Evolutionary conservation across 2,113 vertebrate species (phyloP).

Genomic region (Sceloporus tristichus): DNA sequence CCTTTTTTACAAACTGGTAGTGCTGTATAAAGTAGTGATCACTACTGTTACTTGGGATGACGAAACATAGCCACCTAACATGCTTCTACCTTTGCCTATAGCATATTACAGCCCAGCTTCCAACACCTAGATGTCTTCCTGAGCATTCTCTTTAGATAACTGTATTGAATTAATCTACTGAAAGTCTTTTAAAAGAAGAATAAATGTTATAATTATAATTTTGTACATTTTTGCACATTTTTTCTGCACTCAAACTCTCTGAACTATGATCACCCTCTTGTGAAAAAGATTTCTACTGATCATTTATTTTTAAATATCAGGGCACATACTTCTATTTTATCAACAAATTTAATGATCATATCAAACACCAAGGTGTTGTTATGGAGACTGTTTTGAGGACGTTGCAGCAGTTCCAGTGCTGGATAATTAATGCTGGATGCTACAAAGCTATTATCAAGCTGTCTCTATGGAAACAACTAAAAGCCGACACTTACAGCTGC

Average conservation of each 20-base stretch:
- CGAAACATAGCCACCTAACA: not conserved
- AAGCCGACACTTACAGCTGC: constrained; percentile 66
- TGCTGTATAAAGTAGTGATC: not conserved
- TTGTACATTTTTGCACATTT: not conserved
- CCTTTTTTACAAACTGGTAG: not conserved
- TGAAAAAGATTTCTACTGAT: constrained; percentile 2
- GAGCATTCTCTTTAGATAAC: constrained; percentile 8
- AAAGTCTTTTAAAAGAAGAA: not conserved
- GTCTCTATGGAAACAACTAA: constrained; percentile 71
- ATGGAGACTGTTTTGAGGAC: constrained; percentile 66
- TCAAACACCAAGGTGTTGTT: constrained; percentile 65
- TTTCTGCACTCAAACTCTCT: no score
- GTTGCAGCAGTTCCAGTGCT: constrained; percentile 59
- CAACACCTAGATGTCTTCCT: constrained; percentile 9
- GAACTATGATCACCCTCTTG: not conserved
- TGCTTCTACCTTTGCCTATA: not conserved
- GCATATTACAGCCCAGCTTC: not conserved
- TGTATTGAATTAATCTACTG: not conserved
- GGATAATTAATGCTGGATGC: constrained; percentile 70
- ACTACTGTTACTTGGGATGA: not conserved
- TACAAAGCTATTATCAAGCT: constrained; percentile 56
- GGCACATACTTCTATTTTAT: constrained; percentile 39
- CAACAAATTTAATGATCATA: constrained; percentile 27
- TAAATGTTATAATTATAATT: not conserved
- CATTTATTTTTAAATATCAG: constrained; percentile 19